These are phyloP conservation scores for Mamestra configurata DNA, from an alignment of 1,140 invertebrate genomes.

Conservation along the genomic window DNA sequence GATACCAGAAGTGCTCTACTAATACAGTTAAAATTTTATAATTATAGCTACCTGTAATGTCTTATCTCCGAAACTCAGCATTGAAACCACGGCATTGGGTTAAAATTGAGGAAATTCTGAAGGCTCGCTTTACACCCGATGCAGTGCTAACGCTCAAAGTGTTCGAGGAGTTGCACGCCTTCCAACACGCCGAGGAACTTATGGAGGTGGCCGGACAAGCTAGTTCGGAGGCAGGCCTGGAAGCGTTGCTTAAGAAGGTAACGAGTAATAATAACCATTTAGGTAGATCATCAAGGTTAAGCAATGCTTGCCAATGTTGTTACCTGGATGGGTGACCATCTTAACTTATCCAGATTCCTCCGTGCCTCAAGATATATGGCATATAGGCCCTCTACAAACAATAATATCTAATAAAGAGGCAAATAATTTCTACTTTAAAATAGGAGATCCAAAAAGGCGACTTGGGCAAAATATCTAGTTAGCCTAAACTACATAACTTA, in stretches of 20 bases:
- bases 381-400: too few species aligned
- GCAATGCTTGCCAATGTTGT: too few species aligned
- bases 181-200: conserved; percentile 91
- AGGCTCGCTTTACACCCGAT: conserved; percentile 91
- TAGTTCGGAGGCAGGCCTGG: conserved; percentile 94
- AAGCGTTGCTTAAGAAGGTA: conserved; percentile 93
- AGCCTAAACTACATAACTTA: too few species aligned
- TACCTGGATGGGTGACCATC: too few species aligned
- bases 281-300: too few species aligned
- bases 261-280: conserved; percentile 3
- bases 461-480: too few species aligned
- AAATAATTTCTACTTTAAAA: too few species aligned
- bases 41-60: conserved; percentile 91
- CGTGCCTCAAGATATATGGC: too few species aligned
- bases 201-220: conserved; percentile 95
- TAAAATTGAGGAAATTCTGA: conserved; percentile 92
- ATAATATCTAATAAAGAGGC: too few species aligned
- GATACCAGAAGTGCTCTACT: not conserved
- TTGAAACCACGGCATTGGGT: conserved; percentile 94
- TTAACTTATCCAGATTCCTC: too few species aligned
- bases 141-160: conserved; percentile 90
- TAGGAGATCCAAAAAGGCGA: too few species aligned
- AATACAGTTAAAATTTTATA: not conserved
- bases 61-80: conserved; percentile 92
- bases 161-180: conserved; percentile 92